These are phyloP conservation scores for Anguilla japonica DNA, from an alignment of 2,113 vertebrate species.

Conservation along the genomic window DNA sequence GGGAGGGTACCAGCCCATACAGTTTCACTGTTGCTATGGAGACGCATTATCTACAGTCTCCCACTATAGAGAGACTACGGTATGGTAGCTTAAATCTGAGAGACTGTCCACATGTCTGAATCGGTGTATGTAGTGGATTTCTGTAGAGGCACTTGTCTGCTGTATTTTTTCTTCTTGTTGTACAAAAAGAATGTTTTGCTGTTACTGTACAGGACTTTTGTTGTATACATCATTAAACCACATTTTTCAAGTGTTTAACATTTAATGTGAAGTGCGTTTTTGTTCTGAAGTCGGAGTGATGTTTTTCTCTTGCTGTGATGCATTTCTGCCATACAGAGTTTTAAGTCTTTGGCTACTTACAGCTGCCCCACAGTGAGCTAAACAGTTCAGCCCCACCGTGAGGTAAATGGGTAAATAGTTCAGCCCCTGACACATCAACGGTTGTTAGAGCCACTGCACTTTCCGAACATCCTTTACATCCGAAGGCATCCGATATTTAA, in stretches of 20 bases:
- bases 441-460: too few relatives aligned
- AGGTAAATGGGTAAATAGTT: too few relatives aligned
- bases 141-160: slow-evolving; percentile 94
- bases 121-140: slow-evolving; percentile 94
- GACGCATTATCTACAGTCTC: slow-evolving; percentile 77
- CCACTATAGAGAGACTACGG: slow-evolving; percentile 56
- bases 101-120: slow-evolving; percentile 85
- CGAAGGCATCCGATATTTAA: too few relatives aligned
- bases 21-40: slow-evolving; percentile 52
- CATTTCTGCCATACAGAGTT: too few relatives aligned
- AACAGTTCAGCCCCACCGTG: too few relatives aligned
- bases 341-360: too few relatives aligned
- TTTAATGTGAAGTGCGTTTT: slow-evolving; percentile 9
- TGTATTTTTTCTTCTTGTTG: slow-evolving; percentile 87
- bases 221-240: slow-evolving; percentile 99
- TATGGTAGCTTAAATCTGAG: slow-evolving; percentile 73
- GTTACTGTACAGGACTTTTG: slow-evolving; percentile 99
- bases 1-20: slow-evolving; percentile 51
- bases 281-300: neutral
- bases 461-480: too few relatives aligned
- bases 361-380: too few relatives aligned
- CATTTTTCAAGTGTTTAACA: slow-evolving; percentile 97
- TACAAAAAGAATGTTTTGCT: slow-evolving; percentile 93
- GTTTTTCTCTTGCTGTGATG: too few relatives aligned
- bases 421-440: too few relatives aligned